Conservation (phyloP, 2,888 invertebrate genomes). For the Alviniconcha strummeri region DNA sequence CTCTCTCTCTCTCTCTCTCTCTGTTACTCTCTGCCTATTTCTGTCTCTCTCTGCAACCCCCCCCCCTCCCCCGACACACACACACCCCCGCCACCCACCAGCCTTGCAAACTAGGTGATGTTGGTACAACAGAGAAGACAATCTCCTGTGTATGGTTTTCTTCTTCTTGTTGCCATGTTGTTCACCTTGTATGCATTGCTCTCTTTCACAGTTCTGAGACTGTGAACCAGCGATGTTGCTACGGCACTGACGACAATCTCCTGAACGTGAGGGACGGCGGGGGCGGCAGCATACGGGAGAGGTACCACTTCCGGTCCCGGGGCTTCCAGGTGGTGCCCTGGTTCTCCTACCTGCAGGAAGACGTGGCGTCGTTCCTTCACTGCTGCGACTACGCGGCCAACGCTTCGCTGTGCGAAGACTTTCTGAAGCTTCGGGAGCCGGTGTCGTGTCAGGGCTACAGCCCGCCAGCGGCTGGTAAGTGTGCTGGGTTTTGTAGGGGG, state of each 20-base stretch:
- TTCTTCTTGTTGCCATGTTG: too few species aligned
- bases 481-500: too few species aligned
- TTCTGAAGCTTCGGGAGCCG: slow-evolving; percentile 47
- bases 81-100: too few species aligned
- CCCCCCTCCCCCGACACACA: too few species aligned
- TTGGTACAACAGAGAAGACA: too few species aligned
- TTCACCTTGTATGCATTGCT: too few species aligned
- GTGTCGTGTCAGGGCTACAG: slow-evolving; percentile 55
- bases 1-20: too few species aligned
- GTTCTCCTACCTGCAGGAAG: slow-evolving; percentile 59
- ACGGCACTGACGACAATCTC: slow-evolving; percentile 51
- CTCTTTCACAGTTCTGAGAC: slow-evolving; percentile 37
- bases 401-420: slow-evolving; percentile 49
- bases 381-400: slow-evolving; percentile 58
- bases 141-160: too few species aligned
- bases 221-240: slow-evolving; percentile 61
- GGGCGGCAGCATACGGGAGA: slow-evolving; percentile 54
- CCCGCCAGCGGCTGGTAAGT: slow-evolving; percentile 61
- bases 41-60: too few species aligned
- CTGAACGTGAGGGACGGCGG: slow-evolving; percentile 51
- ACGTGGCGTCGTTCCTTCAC: slow-evolving; percentile 59
- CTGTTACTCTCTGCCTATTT: too few species aligned
- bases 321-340: slow-evolving; percentile 49
- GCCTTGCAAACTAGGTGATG: too few species aligned
- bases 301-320: slow-evolving; percentile 57